Evolutionary conservation across 2,888 invertebrate genomes (phyloP).

Genomic region (Stenolophus ochropezus): DNA sequence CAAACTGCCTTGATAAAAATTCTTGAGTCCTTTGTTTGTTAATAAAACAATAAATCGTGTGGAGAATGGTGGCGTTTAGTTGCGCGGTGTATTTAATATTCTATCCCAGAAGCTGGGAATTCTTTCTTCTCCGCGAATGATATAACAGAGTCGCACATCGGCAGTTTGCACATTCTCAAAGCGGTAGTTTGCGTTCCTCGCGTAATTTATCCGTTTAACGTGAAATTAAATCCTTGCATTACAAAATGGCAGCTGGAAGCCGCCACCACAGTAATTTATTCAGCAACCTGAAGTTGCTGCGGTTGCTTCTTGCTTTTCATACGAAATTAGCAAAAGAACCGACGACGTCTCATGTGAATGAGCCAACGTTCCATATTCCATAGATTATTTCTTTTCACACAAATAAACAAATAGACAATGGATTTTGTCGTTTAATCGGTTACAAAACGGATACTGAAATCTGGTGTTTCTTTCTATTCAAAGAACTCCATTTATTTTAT

Average conservation of each 20-base stretch:
- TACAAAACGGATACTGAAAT: too few species aligned
- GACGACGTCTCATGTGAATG: too few species aligned
- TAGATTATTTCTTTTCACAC: too few species aligned
- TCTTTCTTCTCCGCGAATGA: slow-evolving; percentile 7
- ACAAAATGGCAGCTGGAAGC: neutral
- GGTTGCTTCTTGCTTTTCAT: neutral
- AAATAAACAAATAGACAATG: too few species aligned
- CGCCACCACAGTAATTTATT: slow-evolving; percentile 4
- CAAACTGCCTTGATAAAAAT: neutral
- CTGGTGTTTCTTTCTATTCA: too few species aligned
- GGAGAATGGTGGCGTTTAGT: neutral
- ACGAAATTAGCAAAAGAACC: neutral
- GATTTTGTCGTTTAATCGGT: too few species aligned
- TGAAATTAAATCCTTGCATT: slow-evolving; percentile 33
- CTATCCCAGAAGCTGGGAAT: neutral
- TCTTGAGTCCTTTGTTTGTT: neutral
- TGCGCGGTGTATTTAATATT: neutral
- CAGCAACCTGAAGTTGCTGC: neutral
- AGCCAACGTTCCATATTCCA: too few species aligned
- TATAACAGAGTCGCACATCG: slow-evolving; percentile 6
- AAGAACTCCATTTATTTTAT: too few species aligned
- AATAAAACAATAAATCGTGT: slow-evolving; percentile 11
- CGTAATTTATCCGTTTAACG: slow-evolving; percentile 30
- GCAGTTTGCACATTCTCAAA: neutral
- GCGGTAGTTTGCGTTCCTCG: neutral